These are phyloP conservation scores for Bicyclus anynana DNA, from an alignment of 1,140 invertebrate genomes.

Conservation along the genomic window DNA sequence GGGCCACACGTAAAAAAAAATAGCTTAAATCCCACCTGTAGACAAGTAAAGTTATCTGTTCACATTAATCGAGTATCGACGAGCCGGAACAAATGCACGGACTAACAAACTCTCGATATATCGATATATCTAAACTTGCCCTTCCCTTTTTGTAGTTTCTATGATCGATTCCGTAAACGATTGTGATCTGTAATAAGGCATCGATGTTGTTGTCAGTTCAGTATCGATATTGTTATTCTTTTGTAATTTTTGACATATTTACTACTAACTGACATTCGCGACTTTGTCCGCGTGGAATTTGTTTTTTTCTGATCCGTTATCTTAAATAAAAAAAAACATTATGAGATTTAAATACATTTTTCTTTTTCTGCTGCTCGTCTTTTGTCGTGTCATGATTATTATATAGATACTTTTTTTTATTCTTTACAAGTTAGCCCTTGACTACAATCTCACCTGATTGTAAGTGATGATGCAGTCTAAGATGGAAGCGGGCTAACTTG, in stretches of 20 bases:
- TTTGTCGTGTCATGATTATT: too few species aligned
- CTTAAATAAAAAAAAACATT: too few species aligned
- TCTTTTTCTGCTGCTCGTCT: too few species aligned
- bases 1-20: conserved; percentile 28
- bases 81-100: conserved; percentile 25
- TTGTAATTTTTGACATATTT: not conserved
- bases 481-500: too few species aligned
- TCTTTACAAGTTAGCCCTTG: too few species aligned
- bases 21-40: conserved; percentile 26
- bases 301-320: too few species aligned
- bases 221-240: not conserved
- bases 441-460: too few species aligned
- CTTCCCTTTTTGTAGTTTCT: conserved; percentile 2
- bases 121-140: not conserved
- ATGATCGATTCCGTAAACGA: conserved; percentile 8
- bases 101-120: conserved; percentile 24
- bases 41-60: conserved; percentile 26
- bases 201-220: not conserved
- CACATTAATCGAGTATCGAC: conserved; percentile 33
- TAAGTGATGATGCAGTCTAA: too few species aligned
- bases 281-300: too few species aligned
- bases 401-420: too few species aligned
- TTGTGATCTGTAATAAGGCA: not conserved
- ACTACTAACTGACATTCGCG: too few species aligned
- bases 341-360: too few species aligned